Base-by-base conservation (phyloP, 53 echinoderm and acorn worm species). In the Crossaster papposus region DNA sequence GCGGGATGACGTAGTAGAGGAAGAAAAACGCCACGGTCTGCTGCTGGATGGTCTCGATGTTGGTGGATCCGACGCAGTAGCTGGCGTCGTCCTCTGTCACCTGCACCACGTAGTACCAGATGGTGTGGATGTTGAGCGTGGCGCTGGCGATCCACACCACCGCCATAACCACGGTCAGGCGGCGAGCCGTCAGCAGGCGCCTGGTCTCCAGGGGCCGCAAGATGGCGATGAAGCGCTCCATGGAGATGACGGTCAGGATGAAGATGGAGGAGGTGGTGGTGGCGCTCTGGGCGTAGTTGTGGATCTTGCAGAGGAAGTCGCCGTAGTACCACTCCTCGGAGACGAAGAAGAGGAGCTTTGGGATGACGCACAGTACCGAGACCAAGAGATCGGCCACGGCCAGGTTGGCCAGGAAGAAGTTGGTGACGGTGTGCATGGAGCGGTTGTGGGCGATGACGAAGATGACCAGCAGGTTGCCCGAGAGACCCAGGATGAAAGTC, bases 351-450 rank as follows among this genome's bases (percentile, higher is more conserved):
- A 95, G 76, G 73, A 97, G 90, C 71, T 94, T 94, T 0, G 97
- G 97, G 13, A 97, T 90, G 22, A 95, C 80, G 82, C 95, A 95
- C 81, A 92, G 91, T n/a, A 94, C 78, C 14, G 94, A 93, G 13
- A 97, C 95, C 11, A 97, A 36, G 15, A 97, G 70, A 53, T 97
- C 97, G 13, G 94, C 95, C 3, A 97, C 89, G 15, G 97, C 97
- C 23, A 97, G 88, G 63, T 97, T 97, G 10, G 94, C 93, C 20
- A 97, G 90, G 91, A 97, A 97, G 78, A 97, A 97, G 72, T 97
- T 97, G 18, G 97, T 97, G 30, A 95, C 94, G 10, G 97, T 97
- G 70, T 90, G 91, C 94, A 97, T 94, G 58, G 91, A 94, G 62
- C 90, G 80, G 51, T 97, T 97, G 11, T 89, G 85, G 8, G 92